A percentile compares a stretch with the other conserved stretches of the same genome.
phyloP scores from a whole-genome alignment of 2,797 vertebrate species.

The Smutsia temminckii region DNA sequence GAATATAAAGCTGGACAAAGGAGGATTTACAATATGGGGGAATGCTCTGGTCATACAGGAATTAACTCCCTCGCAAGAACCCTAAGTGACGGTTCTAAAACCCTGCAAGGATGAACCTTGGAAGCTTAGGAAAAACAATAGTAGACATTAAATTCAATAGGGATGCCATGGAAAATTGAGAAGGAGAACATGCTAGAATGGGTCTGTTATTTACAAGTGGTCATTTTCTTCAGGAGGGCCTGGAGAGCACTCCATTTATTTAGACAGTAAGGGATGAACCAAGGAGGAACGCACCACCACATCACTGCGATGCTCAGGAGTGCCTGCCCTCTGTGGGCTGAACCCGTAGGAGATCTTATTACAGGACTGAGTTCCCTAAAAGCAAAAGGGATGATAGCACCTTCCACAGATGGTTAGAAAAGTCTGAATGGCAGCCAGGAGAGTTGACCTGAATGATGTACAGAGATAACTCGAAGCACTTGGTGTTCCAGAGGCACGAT shows the following conservation, averaged over 20 bases:
- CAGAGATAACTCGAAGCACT: neutral
- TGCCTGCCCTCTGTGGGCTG: neutral
- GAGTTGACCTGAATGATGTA: neutral
- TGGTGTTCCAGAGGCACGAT: neutral
- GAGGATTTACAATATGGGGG: neutral
- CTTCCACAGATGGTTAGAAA: neutral
- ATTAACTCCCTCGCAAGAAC: neutral
- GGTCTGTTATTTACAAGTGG: neutral
- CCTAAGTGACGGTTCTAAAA: neutral
- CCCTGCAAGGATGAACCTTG: neutral
- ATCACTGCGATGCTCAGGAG: neutral
- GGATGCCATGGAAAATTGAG: neutral
- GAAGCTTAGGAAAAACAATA: neutral
- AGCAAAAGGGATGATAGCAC: neutral
- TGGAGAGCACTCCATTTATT: neutral
- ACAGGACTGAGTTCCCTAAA: neutral
- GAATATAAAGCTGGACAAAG: neutral
- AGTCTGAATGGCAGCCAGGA: neutral
- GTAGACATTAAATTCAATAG: neutral
- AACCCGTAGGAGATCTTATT: neutral
- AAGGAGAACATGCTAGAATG: neutral
- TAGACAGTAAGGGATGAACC: neutral
- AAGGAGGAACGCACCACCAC: neutral
- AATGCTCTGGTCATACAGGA: neutral
- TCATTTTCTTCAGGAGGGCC: neutral